Evolutionary conservation across 2,113 vertebrate genomes (phyloP), one percentile per base, ranked within the genome.

Genomic region (Marmota monax): DNA sequence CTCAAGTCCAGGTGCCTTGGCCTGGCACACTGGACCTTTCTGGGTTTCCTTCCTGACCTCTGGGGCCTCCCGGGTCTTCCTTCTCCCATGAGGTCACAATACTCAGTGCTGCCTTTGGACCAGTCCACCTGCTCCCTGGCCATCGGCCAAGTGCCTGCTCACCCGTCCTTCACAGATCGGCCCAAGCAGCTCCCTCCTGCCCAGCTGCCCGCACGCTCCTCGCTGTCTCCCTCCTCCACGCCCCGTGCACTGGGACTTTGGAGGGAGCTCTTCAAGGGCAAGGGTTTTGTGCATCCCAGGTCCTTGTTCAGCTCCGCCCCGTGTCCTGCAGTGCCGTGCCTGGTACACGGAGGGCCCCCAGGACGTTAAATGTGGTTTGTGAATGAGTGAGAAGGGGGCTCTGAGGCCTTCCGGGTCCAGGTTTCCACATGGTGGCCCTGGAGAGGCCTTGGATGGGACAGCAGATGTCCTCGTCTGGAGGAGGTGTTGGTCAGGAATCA

Each of bases 291-390:
- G 7, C 11, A 5, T 23, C 2, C 4, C 0, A 2, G 29, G 72
- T 69, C 56, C 56, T 25, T 42, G n/a, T 48, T 29, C 7, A n/a
- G 17, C 17, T 51, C 70, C 29, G 16, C n/a, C 2, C 2, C 0
- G 1, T 32, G 12, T 5, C 22, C 27, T 25, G 3, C 37, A 6
- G 53, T 53, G 0, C 42, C 8, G 2, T 20, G 7, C 45, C 27
- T 1, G 14, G 25, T 11, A 3, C 42, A 29, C 32, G 0, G 0
- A 7, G 17, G 84, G 20, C 5, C 25, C 53, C 37, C 3, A 2
- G 42, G 18, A 5, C 18, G 6, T 20, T 29, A n/a, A 39, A 8
- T 6, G 7, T 27, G 13, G 14, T 18, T 27, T 13, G 22, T 12
- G 32, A 37, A 9, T 7, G 72, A 90, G 16, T 34, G 39, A 22